A percentile compares a stretch with the other conserved stretches of the same genome.
phyloP scores from a whole-genome alignment of 2,888 invertebrate genomes.

The Trachelus stipa region DNA sequence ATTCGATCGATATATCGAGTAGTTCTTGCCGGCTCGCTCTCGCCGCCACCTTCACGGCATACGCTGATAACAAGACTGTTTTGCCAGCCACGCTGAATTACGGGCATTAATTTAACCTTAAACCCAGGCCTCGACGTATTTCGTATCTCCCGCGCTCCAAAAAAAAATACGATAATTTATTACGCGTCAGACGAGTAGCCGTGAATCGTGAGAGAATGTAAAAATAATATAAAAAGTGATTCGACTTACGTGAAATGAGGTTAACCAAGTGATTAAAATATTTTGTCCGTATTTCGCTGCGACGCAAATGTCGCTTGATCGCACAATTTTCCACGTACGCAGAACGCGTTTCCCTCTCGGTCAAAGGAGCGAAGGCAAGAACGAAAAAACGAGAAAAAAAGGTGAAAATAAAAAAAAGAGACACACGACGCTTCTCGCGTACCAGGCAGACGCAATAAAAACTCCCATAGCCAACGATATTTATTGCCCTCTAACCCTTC shows the following conservation, averaged over 20 bases:
- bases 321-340: background rate
- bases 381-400: background rate
- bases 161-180: slow-evolving; percentile 19
- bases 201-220: background rate
- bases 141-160: slow-evolving; percentile 13
- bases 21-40: slow-evolving; percentile 41
- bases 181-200: background rate
- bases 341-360: background rate
- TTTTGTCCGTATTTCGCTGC: background rate
- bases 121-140: slow-evolving; percentile 13
- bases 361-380: background rate
- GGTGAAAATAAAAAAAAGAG: background rate
- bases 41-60: slow-evolving; percentile 52
- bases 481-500: slow-evolving; percentile 40
- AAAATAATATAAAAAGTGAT: background rate
- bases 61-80: slow-evolving; percentile 57
- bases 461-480: slow-evolving; percentile 41
- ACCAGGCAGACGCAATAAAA: slow-evolving; percentile 33
- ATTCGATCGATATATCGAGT: slow-evolving; percentile 60
- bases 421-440: background rate
- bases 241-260: background rate
- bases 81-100: slow-evolving; percentile 47
- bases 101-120: slow-evolving; percentile 46
- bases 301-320: background rate
- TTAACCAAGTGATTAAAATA: background rate